Base-by-base conservation (phyloP, 2,888 invertebrate genomes). In the Bugula neritina region DNA sequence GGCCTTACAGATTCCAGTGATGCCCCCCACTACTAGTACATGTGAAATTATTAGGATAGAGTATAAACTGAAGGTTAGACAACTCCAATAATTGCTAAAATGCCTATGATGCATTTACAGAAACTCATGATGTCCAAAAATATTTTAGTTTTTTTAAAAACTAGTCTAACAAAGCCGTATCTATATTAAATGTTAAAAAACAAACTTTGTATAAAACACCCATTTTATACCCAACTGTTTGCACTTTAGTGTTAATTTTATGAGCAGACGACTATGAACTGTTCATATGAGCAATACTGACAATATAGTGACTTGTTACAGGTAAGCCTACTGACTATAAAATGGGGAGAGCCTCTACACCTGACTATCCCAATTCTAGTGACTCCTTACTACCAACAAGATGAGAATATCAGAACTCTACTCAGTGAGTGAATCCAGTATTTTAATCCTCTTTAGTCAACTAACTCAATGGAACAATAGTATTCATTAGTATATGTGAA, bases 351-450 rank as follows among this genome's bases (percentile, higher is more conserved):
- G 78, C 88, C 90, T 76, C 87, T 91, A 73, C 88, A 89, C 78
- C 88, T 91, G 83, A 89, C 89, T 78, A 90, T 90, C 79, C 91
- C 91, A 13, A 86, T 91, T 71, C 90, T 90, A 69, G 89, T 91
- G 75, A 63, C 63, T 13, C 31, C 63, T 10, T 63, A 25, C 27
- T 63, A 63, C 31, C 63, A 63, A n/a, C 21, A 63, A n/a, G 63
- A 63, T 10, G 31, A 63, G 25, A 31, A 63, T 31, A 63, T 31
- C 29, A 63, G 31, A 63, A 63, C 63, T 5, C 10, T 63, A 13
- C 63, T 63, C 27, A 63, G 63, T 63, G 31, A 63, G 63, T 63
- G 17, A 25, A 5, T 43, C 43, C 5, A 43, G 17, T n/a, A n/a
- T n/a, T n/a, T n/a, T n/a, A n/a, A n/a, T n/a, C n/a, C n/a, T n/a